phyloP scores from a whole-genome alignment of 2,797 vertebrate genomes.

The Crenichthys baileyi region DNA sequence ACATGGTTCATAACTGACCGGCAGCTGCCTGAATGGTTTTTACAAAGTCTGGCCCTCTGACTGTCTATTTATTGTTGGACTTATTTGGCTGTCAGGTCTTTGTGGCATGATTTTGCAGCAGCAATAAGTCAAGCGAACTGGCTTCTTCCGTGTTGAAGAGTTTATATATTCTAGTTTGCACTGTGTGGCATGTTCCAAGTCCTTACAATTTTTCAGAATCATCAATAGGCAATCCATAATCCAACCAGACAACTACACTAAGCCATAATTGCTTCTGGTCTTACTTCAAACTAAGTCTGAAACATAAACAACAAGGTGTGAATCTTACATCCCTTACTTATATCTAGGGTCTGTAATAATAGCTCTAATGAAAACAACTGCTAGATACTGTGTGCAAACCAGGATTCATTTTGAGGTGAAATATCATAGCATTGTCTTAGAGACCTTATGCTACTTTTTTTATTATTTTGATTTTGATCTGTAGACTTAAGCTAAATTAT shows the following conservation, averaged over 20 bases:
- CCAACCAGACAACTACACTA: background rate
- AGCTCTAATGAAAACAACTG: background rate
- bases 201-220: background rate
- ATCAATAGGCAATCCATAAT: background rate
- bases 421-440: background rate
- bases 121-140: background rate
- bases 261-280: background rate
- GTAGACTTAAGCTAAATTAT: background rate
- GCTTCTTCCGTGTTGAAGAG: background rate
- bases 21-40: background rate
- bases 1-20: background rate
- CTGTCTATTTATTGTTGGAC: background rate
- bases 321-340: background rate
- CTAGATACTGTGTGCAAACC: background rate
- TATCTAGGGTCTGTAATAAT: background rate
- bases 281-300: background rate
- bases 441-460: background rate
- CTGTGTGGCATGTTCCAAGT: background rate
- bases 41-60: background rate
- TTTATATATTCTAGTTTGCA: background rate
- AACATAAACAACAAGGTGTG: background rate
- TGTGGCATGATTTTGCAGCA: background rate
- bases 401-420: background rate
- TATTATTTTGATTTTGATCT: background rate
- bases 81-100: conserved; percentile 1